Evolutionary conservation across 2,113 vertebrate species (phyloP).

Genomic region (Nothoprocta pentlandii): DNA sequence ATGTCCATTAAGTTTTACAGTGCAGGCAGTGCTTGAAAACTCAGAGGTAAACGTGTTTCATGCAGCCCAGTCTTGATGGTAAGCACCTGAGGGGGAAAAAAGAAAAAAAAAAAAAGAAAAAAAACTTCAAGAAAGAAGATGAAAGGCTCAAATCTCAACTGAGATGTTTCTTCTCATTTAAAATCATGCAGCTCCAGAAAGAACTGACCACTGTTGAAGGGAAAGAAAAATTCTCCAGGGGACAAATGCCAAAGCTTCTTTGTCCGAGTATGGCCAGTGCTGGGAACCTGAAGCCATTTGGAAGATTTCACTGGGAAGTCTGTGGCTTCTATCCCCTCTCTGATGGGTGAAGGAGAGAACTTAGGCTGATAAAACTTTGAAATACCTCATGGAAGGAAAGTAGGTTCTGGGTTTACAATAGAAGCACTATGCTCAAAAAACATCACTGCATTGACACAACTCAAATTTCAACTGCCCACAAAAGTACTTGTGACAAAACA

Average conservation of each 20-base stretch:
- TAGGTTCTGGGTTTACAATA: neutral
- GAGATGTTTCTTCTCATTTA: constrained; percentile 2
- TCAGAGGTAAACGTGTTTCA: constrained; percentile 12
- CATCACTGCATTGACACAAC: neutral
- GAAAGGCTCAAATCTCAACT: constrained; percentile 23
- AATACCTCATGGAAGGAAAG: neutral
- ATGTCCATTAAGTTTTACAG: constrained; percentile 67
- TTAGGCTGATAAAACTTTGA: neutral
- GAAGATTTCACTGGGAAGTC: neutral
- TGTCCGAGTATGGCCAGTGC: neutral
- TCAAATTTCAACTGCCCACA: neutral
- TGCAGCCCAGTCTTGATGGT: neutral
- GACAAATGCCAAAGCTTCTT: neutral
- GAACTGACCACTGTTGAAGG: neutral
- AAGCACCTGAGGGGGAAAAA: neutral
- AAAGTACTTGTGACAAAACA: neutral
- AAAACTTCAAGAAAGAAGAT: neutral
- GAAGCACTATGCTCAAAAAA: neutral
- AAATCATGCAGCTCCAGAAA: neutral
- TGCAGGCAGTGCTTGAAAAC: constrained; percentile 9
- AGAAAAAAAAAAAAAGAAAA: neutral
- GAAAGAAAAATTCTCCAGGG: neutral
- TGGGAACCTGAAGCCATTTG: neutral
- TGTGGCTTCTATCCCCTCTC: neutral
- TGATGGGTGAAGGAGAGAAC: neutral